phyloP scores from a whole-genome alignment of 1,140 invertebrate genomes.

The Calephelis nemesis region DNA sequence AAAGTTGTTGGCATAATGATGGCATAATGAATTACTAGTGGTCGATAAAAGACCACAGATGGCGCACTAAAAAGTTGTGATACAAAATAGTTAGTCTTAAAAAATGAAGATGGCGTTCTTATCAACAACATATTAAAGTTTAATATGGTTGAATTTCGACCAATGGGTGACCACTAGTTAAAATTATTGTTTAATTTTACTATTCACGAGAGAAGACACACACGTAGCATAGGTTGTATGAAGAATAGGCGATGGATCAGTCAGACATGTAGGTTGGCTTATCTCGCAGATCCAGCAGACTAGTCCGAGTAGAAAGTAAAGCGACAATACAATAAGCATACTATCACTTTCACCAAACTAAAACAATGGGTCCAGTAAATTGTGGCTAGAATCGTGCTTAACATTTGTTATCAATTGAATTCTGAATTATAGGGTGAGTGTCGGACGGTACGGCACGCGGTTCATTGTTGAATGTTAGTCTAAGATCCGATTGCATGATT shows the following conservation, averaged over 20 bases:
- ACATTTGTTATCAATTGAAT: conserved; percentile 13
- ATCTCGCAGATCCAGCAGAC: conserved; percentile 12
- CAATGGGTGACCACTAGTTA: too few species aligned
- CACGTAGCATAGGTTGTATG: not conserved
- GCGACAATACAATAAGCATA: conserved; percentile 13
- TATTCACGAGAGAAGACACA: too few species aligned
- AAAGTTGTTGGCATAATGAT: too few species aligned
- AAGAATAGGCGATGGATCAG: not conserved
- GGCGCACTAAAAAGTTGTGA: too few species aligned
- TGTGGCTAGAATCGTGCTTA: conserved; percentile 6
- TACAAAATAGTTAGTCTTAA: too few species aligned
- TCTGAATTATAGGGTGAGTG: conserved; percentile 7
- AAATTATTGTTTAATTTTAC: too few species aligned
- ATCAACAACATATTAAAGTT: too few species aligned
- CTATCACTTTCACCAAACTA: conserved; percentile 14
- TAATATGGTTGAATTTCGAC: too few species aligned
- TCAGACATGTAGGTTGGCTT: not conserved
- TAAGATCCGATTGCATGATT: too few species aligned
- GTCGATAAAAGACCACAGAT: too few species aligned
- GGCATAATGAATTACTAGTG: too few species aligned
- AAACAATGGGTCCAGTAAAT: conserved; percentile 4
- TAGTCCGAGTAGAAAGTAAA: conserved; percentile 10
- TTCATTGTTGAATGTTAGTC: not conserved
- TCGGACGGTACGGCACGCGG: conserved; percentile 1
- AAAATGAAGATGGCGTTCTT: too few species aligned